These are phyloP conservation scores for Oxytorus armatus DNA, from an alignment of 2,888 invertebrate species.

Conservation along the genomic window DNA sequence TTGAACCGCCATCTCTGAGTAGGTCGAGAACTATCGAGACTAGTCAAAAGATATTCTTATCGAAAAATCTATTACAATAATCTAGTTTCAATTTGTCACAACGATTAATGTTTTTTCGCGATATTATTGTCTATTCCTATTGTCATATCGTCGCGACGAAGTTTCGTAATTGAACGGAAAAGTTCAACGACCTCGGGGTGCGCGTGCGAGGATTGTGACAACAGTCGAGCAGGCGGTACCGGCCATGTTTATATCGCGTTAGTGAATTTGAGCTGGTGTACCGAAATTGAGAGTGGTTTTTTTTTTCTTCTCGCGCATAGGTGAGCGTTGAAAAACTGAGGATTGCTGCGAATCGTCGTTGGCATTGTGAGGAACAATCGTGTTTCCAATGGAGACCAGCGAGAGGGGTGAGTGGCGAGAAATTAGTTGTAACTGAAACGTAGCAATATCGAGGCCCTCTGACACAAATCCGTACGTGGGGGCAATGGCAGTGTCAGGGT, in stretches of 20 bases:
- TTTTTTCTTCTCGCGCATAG: slow-evolving; percentile 43
- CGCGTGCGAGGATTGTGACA: slow-evolving; percentile 81
- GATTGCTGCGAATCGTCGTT: slow-evolving; percentile 22
- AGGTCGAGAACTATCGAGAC: slow-evolving; percentile 76
- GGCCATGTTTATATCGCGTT: slow-evolving; percentile 83
- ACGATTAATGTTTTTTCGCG: not conserved
- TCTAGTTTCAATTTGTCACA: slow-evolving; percentile 14
- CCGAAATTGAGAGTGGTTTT: slow-evolving; percentile 69
- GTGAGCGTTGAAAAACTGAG: slow-evolving; percentile 38
- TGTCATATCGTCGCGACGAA: not conserved
- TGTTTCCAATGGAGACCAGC: slow-evolving; percentile 79
- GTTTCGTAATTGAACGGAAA: slow-evolving; percentile 60
- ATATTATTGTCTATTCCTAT: slow-evolving; percentile 37
- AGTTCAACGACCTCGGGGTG: slow-evolving; percentile 82
- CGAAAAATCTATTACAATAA: slow-evolving; percentile 35
- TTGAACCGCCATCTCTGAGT: slow-evolving; percentile 70
- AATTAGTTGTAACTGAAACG: slow-evolving; percentile 63
- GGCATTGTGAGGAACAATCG: slow-evolving; percentile 1
- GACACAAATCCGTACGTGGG: slow-evolving; percentile 83
- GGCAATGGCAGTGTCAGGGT: slow-evolving; percentile 88
- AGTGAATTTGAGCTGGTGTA: slow-evolving; percentile 77
- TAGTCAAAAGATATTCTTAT: slow-evolving; percentile 77
- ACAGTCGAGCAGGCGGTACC: slow-evolving; percentile 75
- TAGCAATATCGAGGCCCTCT: slow-evolving; percentile 80
- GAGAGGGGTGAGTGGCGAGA: slow-evolving; percentile 81